Base-by-base conservation (phyloP, 2,113 vertebrate species). In the Cololabis saira region DNA sequence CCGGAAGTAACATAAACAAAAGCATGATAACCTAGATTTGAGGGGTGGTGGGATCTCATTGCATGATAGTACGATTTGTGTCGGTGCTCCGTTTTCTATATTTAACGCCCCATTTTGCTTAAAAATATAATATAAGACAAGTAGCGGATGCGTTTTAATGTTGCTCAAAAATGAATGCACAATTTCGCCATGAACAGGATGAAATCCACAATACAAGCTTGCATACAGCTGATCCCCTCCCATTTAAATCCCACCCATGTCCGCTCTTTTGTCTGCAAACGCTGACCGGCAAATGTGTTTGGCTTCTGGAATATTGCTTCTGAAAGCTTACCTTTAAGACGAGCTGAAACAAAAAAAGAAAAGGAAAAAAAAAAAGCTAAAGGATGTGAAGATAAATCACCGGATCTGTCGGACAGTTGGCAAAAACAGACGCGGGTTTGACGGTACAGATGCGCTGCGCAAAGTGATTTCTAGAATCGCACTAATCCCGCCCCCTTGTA, bases 171-270 rank as follows among this genome's bases (percentile, higher is more conserved):
- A 65, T 18, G 0, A 59, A 62, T 15, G 30, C 43, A 56, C 65
- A 0, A 63, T 73, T 56, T 41, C 5, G 57, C n/a, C 43, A 3
- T 22, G 16, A 14, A 33, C 17, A n/a, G 22, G 17, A 1, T 56
- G 18, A 61, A 68, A 61, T n/a, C 33, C 47, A 84, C 83, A 82
- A 82, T 67, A 68, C 51, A 62, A 30, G 12, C 70, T 72, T 84
- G 59, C 74, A 44, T 54, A 52, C 88, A 90, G 79, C 86, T 91
- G 91, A 92, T 88, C 88, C 61, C 81, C 88, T 87, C 90, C 88
- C 85, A 78, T 89, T 83, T 87, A 90, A 87, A 90, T 88, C 92
- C 84, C 91, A 89, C 90, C 90, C 89, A 87, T 78, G 78, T 85
- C 83, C 75, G 63, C 73, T 90, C 78, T 89, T 85, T 90, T 91